Evolutionary conservation across 2,888 invertebrate species (phyloP).

Genomic region (Protonemura montana): DNA sequence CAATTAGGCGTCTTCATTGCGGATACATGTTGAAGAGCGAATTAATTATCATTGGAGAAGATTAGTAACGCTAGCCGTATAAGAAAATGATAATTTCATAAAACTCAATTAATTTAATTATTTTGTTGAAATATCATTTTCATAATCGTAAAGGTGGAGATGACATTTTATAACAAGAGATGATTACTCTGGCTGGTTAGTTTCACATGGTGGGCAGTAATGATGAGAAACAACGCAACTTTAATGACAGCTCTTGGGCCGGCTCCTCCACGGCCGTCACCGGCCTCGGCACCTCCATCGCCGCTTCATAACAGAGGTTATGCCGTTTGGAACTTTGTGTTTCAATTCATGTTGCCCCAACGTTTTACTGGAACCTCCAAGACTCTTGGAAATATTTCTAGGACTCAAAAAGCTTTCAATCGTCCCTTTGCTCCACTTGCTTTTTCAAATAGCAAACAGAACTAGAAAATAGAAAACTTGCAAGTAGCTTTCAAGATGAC

Average conservation of each 20-base stretch:
- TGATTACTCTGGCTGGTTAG: neutral
- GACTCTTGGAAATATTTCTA: too few relatives aligned
- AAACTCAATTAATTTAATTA: neutral
- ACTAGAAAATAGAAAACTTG: too few relatives aligned
- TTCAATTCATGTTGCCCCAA: too few relatives aligned
- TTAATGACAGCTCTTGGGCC: too few relatives aligned
- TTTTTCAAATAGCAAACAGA: too few relatives aligned
- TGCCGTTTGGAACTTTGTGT: too few relatives aligned
- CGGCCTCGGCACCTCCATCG: neutral
- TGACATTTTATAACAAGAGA: neutral
- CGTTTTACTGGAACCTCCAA: too few relatives aligned
- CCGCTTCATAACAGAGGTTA: too few relatives aligned
- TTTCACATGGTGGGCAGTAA: neutral
- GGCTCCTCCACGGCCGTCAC: too few relatives aligned
- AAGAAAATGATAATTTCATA: slow-evolving; percentile 8
- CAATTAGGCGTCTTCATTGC: slow-evolving; percentile 9
- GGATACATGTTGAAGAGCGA: neutral
- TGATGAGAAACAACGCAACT: neutral
- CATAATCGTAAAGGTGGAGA: neutral
- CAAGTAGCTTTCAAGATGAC: too few relatives aligned
- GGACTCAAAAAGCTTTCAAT: too few relatives aligned
- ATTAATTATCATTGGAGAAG: slow-evolving; percentile 12
- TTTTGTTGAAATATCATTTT: slow-evolving; percentile 9
- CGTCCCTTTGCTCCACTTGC: too few relatives aligned
- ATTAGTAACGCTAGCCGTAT: slow-evolving; percentile 22